Evolutionary conservation across 2,113 vertebrate genomes (phyloP).

Genomic region (Falcunculus frontatus): DNA sequence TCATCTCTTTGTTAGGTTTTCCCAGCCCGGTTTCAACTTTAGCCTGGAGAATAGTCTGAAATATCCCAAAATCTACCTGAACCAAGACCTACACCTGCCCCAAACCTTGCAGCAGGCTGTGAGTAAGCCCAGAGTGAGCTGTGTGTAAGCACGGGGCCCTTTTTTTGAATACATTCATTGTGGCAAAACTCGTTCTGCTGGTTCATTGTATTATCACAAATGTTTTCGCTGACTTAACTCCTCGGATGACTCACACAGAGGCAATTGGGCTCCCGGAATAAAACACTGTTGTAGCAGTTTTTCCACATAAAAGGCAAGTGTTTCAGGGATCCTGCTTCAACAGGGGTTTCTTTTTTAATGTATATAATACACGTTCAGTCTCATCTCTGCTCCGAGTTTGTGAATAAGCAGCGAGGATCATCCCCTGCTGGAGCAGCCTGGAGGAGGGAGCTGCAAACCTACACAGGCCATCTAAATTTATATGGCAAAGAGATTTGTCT

Average conservation of each 20-base stretch:
- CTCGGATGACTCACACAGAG: conserved; percentile 38
- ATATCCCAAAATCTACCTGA: background rate
- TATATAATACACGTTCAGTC: background rate
- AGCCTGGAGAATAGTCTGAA: background rate
- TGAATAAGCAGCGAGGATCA: background rate
- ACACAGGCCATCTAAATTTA: background rate
- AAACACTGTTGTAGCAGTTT: conserved; percentile 25
- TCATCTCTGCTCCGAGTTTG: background rate
- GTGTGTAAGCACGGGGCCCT: background rate
- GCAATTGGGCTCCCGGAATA: conserved; percentile 26
- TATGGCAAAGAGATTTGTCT: background rate
- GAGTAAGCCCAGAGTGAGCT: background rate
- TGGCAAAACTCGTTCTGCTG: conserved; percentile 46
- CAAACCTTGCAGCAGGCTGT: background rate
- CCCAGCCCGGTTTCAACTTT: background rate
- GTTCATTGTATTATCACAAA: conserved; percentile 50
- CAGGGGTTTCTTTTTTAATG: background rate
- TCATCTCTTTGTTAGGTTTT: background rate
- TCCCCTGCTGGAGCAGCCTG: background rate
- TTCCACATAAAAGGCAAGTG: conserved; percentile 1
- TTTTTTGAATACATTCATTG: background rate
- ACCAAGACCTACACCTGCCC: background rate
- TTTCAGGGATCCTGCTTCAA: background rate
- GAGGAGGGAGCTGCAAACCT: background rate
- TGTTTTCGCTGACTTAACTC: conserved; percentile 45